Evolutionary conservation across 2,113 vertebrate species (phyloP), one percentile per base, ranked within the genome.

Genomic region (Chamaea fasciata): DNA sequence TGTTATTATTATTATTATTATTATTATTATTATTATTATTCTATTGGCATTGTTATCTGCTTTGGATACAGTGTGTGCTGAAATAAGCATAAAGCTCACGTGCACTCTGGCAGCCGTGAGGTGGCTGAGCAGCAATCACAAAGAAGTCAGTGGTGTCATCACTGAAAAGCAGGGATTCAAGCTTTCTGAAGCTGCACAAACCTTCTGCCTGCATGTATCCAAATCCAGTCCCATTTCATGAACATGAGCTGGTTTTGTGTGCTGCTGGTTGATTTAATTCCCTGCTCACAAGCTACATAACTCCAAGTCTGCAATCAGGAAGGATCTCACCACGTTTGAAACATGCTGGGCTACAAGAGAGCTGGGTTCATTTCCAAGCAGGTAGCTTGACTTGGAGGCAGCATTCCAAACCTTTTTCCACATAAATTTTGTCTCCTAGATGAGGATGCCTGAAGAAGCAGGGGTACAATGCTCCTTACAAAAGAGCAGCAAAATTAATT

Each of bases 11-110:
- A 13, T 49, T 49, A 23, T 49, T 23, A 24, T 50, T 49, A 24
- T 15, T 35, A 14, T 35, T 23, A 57, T 22, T 60, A 9, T 27
- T n/a, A 42, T 41, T 42, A 30, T 37, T 35, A 15, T 16, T 17
- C 13, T 22, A 39, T 41, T 16, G 37, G 13, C 22, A 30, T 16
- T 49, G 9, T 57, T 67, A 33, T 5, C 28, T 74, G 2, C 16
- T 81, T 65, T 37, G 46, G 33, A 11, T 39, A 13, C 8, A 4
- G 44, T 10, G 1, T 18, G 47, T 52, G 41, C 92, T 65, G 76
- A 55, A 71, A 24, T 9, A 31, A 41, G 11, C 1, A 3, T 31
- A 33, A 63, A 50, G 12, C 31, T 74, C 3, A 0, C 3, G 0
- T 21, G 4, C 26, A 42, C 35, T 24, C 24, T 1, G n/a, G 69